These are phyloP conservation scores for Myotis brandtii DNA, from an alignment of 2,113 vertebrate species.

Conservation along the genomic window DNA sequence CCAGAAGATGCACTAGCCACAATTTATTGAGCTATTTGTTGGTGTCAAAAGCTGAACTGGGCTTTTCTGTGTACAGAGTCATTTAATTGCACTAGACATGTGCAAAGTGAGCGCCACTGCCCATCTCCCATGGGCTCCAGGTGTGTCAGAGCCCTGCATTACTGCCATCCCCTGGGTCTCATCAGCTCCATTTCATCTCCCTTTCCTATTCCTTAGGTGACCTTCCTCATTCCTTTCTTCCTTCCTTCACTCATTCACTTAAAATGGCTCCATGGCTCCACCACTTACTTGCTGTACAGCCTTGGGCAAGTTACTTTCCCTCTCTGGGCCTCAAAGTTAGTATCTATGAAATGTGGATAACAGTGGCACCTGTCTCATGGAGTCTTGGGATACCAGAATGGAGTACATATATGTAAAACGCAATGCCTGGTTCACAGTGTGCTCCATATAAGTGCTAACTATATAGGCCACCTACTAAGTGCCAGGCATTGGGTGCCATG, in stretches of 20 bases:
- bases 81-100: not conserved
- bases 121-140: not conserved
- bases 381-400: not conserved
- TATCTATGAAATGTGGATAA: rapidly evolving
- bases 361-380: not conserved
- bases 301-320: rapidly evolving
- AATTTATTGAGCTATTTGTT: not conserved
- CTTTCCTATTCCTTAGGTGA: not conserved
- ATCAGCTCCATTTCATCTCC: not conserved
- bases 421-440: not conserved
- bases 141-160: not conserved
- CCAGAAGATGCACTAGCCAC: too few relatives aligned
- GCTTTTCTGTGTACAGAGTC: not conserved
- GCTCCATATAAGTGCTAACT: too few relatives aligned
- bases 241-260: not conserved
- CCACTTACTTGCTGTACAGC: not conserved
- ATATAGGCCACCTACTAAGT: not conserved
- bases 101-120: not conserved
- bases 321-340: rapidly evolving
- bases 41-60: not conserved
- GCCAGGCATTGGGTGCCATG: not conserved
- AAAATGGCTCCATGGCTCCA: not conserved
- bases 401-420: not conserved
- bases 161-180: not conserved
- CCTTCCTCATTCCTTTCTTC: not conserved